These are phyloP conservation scores for Periphyllus acericola DNA, from an alignment of 2,888 invertebrate genomes.

Conservation along the genomic window DNA sequence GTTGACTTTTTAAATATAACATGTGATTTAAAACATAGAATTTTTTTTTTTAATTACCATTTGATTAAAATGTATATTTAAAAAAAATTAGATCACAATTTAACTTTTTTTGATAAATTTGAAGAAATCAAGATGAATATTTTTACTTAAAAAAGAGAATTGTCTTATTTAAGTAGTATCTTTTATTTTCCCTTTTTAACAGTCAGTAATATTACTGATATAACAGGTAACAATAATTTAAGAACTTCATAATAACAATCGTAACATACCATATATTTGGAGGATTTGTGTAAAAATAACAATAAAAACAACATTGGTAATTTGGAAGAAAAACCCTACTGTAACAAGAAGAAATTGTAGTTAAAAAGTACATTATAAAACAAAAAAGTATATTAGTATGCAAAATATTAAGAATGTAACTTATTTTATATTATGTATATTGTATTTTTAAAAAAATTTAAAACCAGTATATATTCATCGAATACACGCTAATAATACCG, in stretches of 20 bases:
- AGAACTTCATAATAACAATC: not conserved
- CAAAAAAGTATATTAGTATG: not conserved
- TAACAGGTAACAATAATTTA: not conserved
- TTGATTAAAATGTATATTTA: not conserved
- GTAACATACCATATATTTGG: slow-evolving; percentile 6
- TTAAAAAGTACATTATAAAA: not conserved
- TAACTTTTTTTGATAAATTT: not conserved
- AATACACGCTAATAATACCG: not conserved
- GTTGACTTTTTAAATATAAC: not conserved
- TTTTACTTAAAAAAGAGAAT: not conserved
- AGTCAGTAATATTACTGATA: not conserved
- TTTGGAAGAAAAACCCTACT: not conserved
- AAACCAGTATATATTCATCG: not conserved
- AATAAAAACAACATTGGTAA: not conserved
- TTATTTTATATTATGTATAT: not conserved
- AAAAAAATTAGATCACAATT: too few relatives aligned
- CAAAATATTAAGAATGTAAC: not conserved
- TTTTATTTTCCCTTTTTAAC: slow-evolving; percentile 17
- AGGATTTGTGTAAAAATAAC: not conserved
- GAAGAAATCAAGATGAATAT: too few relatives aligned
- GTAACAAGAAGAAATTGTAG: not conserved
- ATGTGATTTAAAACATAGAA: not conserved
- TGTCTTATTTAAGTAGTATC: not conserved
- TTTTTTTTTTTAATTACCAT: not conserved
- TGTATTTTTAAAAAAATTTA: not conserved